Evolutionary conservation across 2,888 invertebrate genomes (phyloP).

Genomic region (Catocala nupta): DNA sequence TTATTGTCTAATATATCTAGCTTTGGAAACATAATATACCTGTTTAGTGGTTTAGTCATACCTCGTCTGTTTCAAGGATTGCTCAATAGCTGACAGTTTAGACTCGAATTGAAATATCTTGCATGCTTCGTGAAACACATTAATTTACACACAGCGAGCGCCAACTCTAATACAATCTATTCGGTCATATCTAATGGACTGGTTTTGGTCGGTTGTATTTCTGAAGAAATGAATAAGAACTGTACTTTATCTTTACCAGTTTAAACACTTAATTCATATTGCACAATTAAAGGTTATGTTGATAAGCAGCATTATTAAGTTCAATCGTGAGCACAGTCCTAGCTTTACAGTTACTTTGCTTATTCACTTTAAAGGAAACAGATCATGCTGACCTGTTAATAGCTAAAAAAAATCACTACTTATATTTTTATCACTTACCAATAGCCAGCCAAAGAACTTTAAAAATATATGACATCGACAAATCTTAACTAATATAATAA

Average conservation of each 20-base stretch:
- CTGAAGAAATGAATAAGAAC: too few relatives aligned
- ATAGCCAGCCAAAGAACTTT: too few relatives aligned
- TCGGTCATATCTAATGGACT: neutral
- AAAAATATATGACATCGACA: too few relatives aligned
- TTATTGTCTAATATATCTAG: neutral
- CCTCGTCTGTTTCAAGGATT: constrained; percentile 13
- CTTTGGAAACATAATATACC: too few relatives aligned
- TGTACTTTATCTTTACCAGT: too few relatives aligned
- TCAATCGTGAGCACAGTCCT: neutral
- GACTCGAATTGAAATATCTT: constrained; percentile 13
- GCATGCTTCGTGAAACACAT: constrained; percentile 12
- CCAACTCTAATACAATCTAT: neutral
- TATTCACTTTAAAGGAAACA: too few relatives aligned
- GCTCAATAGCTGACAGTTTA: constrained; percentile 11
- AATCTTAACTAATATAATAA: too few relatives aligned
- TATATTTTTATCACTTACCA: too few relatives aligned
- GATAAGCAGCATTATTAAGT: neutral
- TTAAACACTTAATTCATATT: neutral
- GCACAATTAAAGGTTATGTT: neutral
- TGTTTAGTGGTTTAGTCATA: constrained; percentile 1
- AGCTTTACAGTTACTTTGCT: neutral
- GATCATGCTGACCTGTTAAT: too few relatives aligned
- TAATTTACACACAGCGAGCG: neutral
- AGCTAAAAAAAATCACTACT: too few relatives aligned
- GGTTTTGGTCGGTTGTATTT: neutral